Percentiles rank a stretch among this genome's conserved stretches.
These are phyloP conservation scores for Phalacrocorax aristotelis DNA, from an alignment of 2,113 vertebrate species.

Conservation along the genomic window DNA sequence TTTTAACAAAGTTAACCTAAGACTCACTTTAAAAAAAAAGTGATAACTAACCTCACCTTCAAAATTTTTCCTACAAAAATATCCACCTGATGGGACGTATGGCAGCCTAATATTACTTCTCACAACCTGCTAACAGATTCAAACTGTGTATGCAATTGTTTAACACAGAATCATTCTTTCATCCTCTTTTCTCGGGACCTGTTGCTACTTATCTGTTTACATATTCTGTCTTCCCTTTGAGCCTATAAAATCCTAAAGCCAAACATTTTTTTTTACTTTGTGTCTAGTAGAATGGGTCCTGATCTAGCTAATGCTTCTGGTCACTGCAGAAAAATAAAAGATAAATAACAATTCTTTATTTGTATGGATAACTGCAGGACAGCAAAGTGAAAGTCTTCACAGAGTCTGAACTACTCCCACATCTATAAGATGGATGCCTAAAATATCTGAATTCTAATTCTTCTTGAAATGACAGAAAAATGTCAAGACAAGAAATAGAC, in stretches of 20 bases:
- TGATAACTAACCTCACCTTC: not conserved
- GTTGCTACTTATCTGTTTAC: fast-evolving
- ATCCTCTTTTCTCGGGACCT: not conserved
- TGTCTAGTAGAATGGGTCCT: not conserved
- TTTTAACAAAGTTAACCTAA: not conserved
- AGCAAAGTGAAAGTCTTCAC: not conserved
- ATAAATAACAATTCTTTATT: not conserved
- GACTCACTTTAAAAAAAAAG: not conserved
- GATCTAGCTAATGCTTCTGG: not conserved
- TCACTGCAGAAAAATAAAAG: not conserved
- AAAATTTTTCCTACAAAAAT: not conserved
- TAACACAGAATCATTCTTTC: not conserved
- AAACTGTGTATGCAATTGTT: not conserved
- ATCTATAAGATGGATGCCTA: not conserved
- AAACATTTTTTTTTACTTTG: not conserved
- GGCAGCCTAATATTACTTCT: not conserved
- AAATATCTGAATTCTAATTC: not conserved
- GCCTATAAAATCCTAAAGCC: not conserved
- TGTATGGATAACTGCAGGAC: not conserved
- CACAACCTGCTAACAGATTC: not conserved
- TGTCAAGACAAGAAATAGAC: not conserved
- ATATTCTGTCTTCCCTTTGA: not conserved
- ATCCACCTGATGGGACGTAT: not conserved
- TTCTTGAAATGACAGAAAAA: not conserved
- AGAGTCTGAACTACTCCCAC: not conserved